These are phyloP conservation scores for Drosophila cognata DNA, from an alignment of 2,888 invertebrate genomes.

Conservation along the genomic window DNA sequence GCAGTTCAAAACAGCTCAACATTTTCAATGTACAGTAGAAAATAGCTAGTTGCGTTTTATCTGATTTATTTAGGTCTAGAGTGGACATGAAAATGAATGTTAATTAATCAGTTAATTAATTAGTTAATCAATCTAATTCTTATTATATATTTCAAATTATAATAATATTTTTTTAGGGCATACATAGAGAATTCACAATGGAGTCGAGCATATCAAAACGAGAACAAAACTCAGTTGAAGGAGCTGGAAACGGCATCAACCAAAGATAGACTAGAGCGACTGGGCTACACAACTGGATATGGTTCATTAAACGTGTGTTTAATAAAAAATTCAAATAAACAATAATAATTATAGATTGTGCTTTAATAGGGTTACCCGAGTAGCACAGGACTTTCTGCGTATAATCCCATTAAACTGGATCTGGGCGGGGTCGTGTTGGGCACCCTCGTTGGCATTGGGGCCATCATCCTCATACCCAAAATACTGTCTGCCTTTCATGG, in stretches of 20 bases:
- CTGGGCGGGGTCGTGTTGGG: slow-evolving; percentile 93
- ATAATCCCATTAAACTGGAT: slow-evolving; percentile 92
- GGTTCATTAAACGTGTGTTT: slow-evolving; percentile 81
- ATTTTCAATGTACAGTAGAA: too few species aligned
- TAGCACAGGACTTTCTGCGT: slow-evolving; percentile 86
- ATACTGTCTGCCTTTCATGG: slow-evolving; percentile 90
- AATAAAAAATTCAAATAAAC: neutral
- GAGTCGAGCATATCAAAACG: slow-evolving; percentile 80
- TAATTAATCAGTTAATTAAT: neutral
- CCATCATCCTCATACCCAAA: slow-evolving; percentile 92
- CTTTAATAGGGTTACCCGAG: slow-evolving; percentile 83
- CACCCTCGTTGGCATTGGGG: slow-evolving; percentile 92
- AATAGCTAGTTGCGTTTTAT: neutral
- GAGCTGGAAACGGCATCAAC: slow-evolving; percentile 78
- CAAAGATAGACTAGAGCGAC: slow-evolving; percentile 83
- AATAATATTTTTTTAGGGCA: slow-evolving; percentile 50
- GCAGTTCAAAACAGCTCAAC: too few species aligned
- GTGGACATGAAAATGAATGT: neutral
- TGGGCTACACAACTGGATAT: slow-evolving; percentile 84
- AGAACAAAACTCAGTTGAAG: slow-evolving; percentile 77
- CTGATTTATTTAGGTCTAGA: neutral
- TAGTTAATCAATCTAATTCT: fast-evolving
- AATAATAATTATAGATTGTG: neutral
- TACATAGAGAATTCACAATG: slow-evolving; percentile 77
- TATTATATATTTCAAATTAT: too few species aligned